Conservation (phyloP, 2,888 invertebrate genomes). For the Amblyjoppa proteus region DNA sequence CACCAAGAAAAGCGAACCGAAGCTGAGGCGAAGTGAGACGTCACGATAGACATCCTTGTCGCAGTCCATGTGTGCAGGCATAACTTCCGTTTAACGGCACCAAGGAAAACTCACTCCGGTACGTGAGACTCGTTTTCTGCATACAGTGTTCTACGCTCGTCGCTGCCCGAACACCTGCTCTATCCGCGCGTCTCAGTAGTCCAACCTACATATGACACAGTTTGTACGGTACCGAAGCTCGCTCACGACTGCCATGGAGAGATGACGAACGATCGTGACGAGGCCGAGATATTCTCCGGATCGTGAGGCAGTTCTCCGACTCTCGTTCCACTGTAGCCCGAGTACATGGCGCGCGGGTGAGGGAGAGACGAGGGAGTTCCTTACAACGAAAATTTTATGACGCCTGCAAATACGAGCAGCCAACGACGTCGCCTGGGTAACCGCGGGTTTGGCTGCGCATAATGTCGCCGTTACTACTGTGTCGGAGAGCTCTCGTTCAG, state of each 20-base stretch:
- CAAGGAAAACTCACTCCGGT: conserved; percentile 38
- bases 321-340: background rate
- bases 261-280: conserved; percentile 41
- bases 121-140: conserved; percentile 34
- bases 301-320: conserved; percentile 7
- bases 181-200: background rate
- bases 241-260: background rate
- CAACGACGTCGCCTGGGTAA: conserved; percentile 1
- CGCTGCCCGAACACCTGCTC: background rate
- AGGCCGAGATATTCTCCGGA: conserved; percentile 34
- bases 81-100: conserved; percentile 35
- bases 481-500: conserved; percentile 15
- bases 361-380: background rate
- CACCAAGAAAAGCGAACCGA: background rate
- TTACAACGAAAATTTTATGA: conserved; percentile 54
- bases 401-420: conserved; percentile 24
- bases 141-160: background rate
- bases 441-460: conserved; percentile 27
- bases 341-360: background rate
- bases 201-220: background rate
- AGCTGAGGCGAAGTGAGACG: background rate
- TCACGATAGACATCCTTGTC: background rate
- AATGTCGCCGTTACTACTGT: conserved; percentile 52
- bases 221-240: background rate
- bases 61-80: background rate